Evolutionary conservation across 2,113 vertebrate genomes (phyloP), one percentile per base, ranked within the genome.

Genomic region (Vombatus ursinus): DNA sequence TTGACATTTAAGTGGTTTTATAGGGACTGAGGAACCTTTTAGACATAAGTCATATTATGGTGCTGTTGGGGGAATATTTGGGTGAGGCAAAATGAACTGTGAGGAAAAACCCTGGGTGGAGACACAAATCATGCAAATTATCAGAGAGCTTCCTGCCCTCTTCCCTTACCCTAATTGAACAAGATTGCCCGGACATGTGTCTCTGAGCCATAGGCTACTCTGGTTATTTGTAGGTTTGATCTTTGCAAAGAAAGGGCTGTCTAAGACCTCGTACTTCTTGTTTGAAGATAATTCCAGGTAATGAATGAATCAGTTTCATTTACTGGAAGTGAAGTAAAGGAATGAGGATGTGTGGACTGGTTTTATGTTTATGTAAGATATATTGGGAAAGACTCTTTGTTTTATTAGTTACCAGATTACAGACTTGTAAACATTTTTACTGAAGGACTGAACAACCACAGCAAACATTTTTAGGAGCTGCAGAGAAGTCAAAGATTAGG

Each of bases 251-350:
- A 16, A 84, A 84, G n/a, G n/a, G 6, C 16, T 68, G 57, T 68
- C 57, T n/a, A 68, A n/a, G 37, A 77, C 61, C 31, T 77, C 16
- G 14, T 50, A 51, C 92, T 95, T 50, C 93, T 92, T 90, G 94
- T 50, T 48, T 89, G 94, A 95, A 95, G 96, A 94, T 22, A 93
- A 96, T 53, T 92, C 93, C 91, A 90, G 92, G 54, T 84, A 44
- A 95, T 89, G 92, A 93, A 94, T 51, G 92, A 93, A 93, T 51
- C 93, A 93, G 7, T 44, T 44, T 93, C n/a, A 37, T 84, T 90
- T 96, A 47, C 26, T 48, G 77, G 77, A 48, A 90, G 49, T 89
- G 50, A 96, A 93, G 90, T 57, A 48, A 84, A 89, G 68, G 93
- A 93, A 96, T 90, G 92, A 91, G 89, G 68, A 96, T 48, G 37